Base-by-base conservation (phyloP, 2,888 invertebrate genomes). In the Aromia moschata region DNA sequence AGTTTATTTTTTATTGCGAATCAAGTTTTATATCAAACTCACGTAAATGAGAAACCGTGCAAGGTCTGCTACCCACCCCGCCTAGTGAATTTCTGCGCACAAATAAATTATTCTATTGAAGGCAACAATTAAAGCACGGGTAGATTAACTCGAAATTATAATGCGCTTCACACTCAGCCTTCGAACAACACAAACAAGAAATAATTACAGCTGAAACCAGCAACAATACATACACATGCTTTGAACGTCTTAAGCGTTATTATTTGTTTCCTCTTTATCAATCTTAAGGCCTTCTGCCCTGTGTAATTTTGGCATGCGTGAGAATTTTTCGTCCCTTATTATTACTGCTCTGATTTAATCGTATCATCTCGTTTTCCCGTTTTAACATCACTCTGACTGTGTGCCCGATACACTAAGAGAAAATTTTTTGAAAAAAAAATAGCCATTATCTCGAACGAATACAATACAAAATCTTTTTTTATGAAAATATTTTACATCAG, bases 201-300 rank as follows among this genome's bases (percentile, higher is more conserved):
- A 38, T 49, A 49, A 49, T 49, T 49, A 49, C 25, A 15, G 16
- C 38, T 25, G 38, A 20, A 49, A 49, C 11, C 49, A 15, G 20
- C 37, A 49, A 49, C 49, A 49, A 49, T 38, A 38, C 38, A 40
- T 38, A 30, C 62, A 65, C 64, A 67, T 70, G 56, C 67, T 68
- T 63, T 55, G 63, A 67, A 65, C 70, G 69, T 69, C 70, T 73
- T 70, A 64, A 69, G 63, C 58, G 69, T 56, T 41, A 58, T 59
- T 45, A 54, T 58, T 67, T 64, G 68, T 68, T 74, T 75, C 75
- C 75, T 70, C 67, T 70, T 71, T 71, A 75, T 74, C 74, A 73
- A 75, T 73, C 73, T 75, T 58, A 63, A 69, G 58, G 62, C 54
- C 58, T 56, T 62, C 52, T 12, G 46, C 30, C 15, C 41, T 46